Percentiles rank a stretch among this genome's conserved stretches.
Conservation (phyloP, 2,888 invertebrate genomes). For the Dysmachus trigonus region DNA sequence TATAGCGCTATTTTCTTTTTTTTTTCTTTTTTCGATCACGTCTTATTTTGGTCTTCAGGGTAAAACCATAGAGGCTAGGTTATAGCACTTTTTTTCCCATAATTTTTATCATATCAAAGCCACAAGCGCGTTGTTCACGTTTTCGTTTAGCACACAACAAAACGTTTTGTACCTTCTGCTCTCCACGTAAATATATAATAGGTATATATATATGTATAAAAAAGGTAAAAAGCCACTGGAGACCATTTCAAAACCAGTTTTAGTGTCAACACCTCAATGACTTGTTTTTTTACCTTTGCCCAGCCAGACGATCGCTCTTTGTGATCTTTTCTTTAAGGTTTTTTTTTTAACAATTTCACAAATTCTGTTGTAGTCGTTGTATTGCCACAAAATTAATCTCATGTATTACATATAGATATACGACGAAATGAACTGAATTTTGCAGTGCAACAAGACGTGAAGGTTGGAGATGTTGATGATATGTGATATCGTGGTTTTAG, state of each 20-base stretch:
- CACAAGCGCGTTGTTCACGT: not conserved
- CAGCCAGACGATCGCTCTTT: not conserved
- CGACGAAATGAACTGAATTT: not conserved
- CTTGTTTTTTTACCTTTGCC: not conserved
- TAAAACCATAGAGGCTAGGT: not conserved
- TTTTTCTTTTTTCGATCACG: not conserved
- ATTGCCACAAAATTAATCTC: not conserved
- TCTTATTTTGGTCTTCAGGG: not conserved
- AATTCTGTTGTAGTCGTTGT: not conserved
- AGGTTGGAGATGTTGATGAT: not conserved
- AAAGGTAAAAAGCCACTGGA: not conserved
- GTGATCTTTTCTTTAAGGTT: not conserved
- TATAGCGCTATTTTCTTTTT: not conserved
- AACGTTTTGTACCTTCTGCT: not conserved
- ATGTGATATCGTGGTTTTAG: not conserved
- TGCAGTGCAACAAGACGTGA: not conserved
- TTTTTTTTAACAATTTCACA: not conserved
- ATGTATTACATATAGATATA: not conserved
- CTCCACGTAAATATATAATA: not conserved
- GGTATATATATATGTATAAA: not conserved
- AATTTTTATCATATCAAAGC: not conserved
- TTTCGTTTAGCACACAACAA: not conserved
- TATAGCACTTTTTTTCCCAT: not conserved
- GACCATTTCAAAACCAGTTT: not conserved
- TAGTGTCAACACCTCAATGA: not conserved